Evolutionary conservation across 2,113 vertebrate species (phyloP), one percentile per base, ranked within the genome.

Genomic region (Pangasianodon gigas): DNA sequence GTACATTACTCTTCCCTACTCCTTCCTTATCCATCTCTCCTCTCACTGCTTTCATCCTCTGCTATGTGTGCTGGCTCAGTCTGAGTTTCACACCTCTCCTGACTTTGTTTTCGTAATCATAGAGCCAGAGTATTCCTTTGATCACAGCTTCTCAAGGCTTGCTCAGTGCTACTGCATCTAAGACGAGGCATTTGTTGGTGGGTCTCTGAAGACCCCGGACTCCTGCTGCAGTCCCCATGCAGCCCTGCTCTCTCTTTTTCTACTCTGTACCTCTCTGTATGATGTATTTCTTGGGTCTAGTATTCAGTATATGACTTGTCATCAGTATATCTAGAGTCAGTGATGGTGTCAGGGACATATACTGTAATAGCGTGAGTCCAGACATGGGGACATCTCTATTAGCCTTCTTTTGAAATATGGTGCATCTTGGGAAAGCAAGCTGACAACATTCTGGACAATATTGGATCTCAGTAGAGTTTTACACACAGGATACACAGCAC

Each of bases 331-430:
- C 85, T 58, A 69, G 89, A 92, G 86, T 89, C 75, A 82, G 32
- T 93, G 87, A 71, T 41, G 69, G 69, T 75, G 74, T 60, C 86
- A 87, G 60, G 58, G 60, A 85, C 85, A 80, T 69, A 79, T 44
- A 56, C 88, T 88, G 86, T 87, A 89, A 87, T 80, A 84, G 26
- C 87, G 88, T 79, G 67, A 89, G 85, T 29, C 87, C 60, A 58
- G 83, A 84, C 48, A 85, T 84, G 91, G 89, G 93, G 93, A 95
- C 92, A 95, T 93, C 92, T 95, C 95, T 92, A 93, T 96, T 95
- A 95, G 94, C 94, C 95, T 94, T 93, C 92, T 92, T 89, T 90
- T 92, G 69, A 93, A 65, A 19, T 82, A n/a, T 82, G 14, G 26
- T 16, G 11, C 26, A 80, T 52, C 11, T 92, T 83, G 75, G 88